Evolutionary conservation across 2,113 vertebrate genomes (phyloP).

Genomic region (Vimba vimba): DNA sequence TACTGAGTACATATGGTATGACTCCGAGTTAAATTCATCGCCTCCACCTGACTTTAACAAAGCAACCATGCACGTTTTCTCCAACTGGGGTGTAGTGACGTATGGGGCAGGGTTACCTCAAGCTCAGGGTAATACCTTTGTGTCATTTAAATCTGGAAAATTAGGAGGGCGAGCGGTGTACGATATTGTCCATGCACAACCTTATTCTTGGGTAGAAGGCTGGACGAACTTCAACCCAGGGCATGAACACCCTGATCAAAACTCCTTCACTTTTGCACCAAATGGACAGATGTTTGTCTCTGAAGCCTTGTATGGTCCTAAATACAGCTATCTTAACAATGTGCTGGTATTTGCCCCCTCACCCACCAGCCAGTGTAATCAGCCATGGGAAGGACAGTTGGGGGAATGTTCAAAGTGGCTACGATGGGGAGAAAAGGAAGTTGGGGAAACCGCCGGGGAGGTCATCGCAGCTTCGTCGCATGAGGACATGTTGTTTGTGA

Average conservation of each 20-base stretch:
- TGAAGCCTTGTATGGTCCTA: conserved; percentile 96
- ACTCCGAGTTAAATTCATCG: conserved; percentile 80
- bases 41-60: conserved; percentile 82
- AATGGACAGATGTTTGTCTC: conserved; percentile 98
- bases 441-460: conserved; percentile 86
- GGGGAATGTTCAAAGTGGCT: conserved; percentile 97
- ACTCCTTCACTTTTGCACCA: conserved; percentile 97
- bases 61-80: conserved; percentile 88
- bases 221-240: conserved; percentile 98
- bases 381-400: conserved; percentile 96
- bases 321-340: conserved; percentile 94
- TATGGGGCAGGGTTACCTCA: conserved; percentile 89
- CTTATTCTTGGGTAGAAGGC: conserved; percentile 93
- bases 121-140: conserved; percentile 88
- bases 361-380: conserved; percentile 91
- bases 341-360: conserved; percentile 93
- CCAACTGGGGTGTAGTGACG: conserved; percentile 98
- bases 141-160: conserved; percentile 97
- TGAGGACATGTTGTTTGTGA: conserved; percentile 88
- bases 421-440: conserved; percentile 88
- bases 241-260: conserved; percentile 97
- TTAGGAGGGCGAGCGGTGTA: conserved; percentile 94
- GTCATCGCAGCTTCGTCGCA: conserved; percentile 87
- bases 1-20: conserved; percentile 96
- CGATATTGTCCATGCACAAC: conserved; percentile 93